Evolutionary conservation across 2,113 vertebrate species (phyloP).

Genomic region (Oncorhynchus keta): DNA sequence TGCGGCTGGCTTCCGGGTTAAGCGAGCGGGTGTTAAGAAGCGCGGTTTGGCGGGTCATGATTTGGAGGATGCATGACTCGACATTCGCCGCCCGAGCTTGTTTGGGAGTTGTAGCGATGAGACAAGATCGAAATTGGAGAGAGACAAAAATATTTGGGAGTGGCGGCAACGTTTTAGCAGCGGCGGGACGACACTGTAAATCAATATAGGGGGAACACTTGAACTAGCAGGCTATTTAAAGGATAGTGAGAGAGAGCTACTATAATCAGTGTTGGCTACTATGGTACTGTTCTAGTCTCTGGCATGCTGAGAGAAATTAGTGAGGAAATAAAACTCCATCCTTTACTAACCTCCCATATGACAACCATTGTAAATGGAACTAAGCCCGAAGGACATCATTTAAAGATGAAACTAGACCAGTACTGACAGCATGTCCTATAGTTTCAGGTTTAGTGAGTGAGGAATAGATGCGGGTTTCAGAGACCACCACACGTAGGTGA

Average conservation of each 20-base stretch:
- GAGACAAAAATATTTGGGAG: no score
- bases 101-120: no score
- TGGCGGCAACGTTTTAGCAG: no score
- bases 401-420: not conserved
- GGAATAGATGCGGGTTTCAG: conserved; percentile 8
- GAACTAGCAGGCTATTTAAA: no score
- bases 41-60: no score
- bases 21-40: no score
- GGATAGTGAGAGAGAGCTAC: not conserved
- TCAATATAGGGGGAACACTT: no score
- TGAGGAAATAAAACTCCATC: not conserved
- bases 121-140: no score
- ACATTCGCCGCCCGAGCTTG: no score
- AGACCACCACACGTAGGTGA: conserved; percentile 20
- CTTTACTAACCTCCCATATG: not conserved
- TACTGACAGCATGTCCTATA: not conserved
- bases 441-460: conserved; percentile 12
- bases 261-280: not conserved
- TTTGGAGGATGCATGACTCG: no score
- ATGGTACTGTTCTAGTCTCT: not conserved
- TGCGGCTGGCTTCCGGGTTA: no score
- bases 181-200: no score
- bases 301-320: not conserved
- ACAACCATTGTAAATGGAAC: not conserved
- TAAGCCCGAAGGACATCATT: not conserved